Percentiles rank a stretch among this genome's conserved stretches.
These are phyloP conservation scores for Crepidodera aurea DNA, from an alignment of 2,888 invertebrate genomes.

Conservation along the genomic window DNA sequence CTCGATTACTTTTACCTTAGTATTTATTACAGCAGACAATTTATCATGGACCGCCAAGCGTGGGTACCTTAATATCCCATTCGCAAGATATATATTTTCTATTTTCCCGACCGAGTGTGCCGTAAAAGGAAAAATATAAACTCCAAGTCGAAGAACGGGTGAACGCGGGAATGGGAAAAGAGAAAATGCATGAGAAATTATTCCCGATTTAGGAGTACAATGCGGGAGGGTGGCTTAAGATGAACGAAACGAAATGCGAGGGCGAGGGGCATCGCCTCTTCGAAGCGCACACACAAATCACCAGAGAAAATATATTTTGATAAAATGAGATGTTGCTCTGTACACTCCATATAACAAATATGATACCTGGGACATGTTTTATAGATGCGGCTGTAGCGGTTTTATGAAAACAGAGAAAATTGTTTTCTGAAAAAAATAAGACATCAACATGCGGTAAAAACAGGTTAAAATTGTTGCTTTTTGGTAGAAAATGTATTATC, in stretches of 20 bases:
- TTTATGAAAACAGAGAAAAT: no score
- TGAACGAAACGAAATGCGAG: constrained; percentile 43
- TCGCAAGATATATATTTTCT: constrained; percentile 14
- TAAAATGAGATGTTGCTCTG: constrained; percentile 56
- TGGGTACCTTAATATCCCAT: constrained; percentile 10
- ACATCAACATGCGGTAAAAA: no score
- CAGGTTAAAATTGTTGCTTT: no score
- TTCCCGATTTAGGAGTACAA: constrained; percentile 56
- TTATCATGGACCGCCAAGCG: constrained; percentile 5
- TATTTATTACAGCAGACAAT: constrained; percentile 1
- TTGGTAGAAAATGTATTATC: no score
- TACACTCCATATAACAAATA: constrained; percentile 53
- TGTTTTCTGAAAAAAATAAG: no score
- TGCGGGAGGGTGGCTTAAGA: constrained; percentile 46
- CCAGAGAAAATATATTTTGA: constrained; percentile 60
- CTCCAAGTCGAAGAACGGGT: constrained; percentile 27
- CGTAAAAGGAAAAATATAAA: constrained; percentile 28
- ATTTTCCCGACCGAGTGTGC: constrained; percentile 3
- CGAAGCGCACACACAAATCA: constrained; percentile 56
- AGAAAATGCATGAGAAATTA: constrained; percentile 58
- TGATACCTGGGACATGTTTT: constrained; percentile 22
- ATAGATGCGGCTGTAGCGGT: no score
- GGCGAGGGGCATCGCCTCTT: constrained; percentile 44
- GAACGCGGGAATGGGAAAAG: constrained; percentile 27
- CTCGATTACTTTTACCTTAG: background rate